A percentile compares a stretch with the other conserved stretches of the same genome.
phyloP scores from a whole-genome alignment of 1,140 invertebrate genomes.

The Agraylea sexmaculata region DNA sequence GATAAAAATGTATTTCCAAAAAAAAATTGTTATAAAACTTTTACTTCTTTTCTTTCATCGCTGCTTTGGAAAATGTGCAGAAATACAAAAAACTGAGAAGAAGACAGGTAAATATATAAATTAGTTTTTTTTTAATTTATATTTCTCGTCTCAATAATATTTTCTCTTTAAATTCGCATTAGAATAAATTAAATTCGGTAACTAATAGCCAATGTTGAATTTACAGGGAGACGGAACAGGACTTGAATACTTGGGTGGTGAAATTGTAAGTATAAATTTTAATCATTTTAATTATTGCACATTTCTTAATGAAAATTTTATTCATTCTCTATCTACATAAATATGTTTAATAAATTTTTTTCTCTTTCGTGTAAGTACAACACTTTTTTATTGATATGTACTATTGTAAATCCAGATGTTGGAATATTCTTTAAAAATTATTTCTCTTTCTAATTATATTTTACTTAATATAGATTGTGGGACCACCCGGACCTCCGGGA shows the following conservation, averaged over 20 bases:
- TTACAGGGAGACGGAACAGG: slow-evolving; percentile 68
- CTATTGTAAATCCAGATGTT: too few species aligned
- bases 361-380: too few species aligned
- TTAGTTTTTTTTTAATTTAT: slow-evolving; percentile 7
- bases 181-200: slow-evolving; percentile 18
- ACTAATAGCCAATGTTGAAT: slow-evolving; percentile 44
- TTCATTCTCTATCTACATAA: slow-evolving; percentile 5
- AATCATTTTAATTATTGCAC: slow-evolving; percentile 4
- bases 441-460: neutral
- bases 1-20: neutral
- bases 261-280: slow-evolving; percentile 45
- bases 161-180: slow-evolving; percentile 13
- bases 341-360: neutral
- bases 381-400: too few species aligned
- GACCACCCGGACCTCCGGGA: slow-evolving; percentile 76
- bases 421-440: too few species aligned
- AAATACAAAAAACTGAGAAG: slow-evolving; percentile 85
- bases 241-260: slow-evolving; percentile 54
- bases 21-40: slow-evolving; percentile 8
- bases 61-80: slow-evolving; percentile 36
- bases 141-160: slow-evolving; percentile 11
- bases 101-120: slow-evolving; percentile 62
- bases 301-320: slow-evolving; percentile 8
- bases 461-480: slow-evolving; percentile 33
- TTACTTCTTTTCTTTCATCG: slow-evolving; percentile 4